These are phyloP conservation scores for Melozone crissalis DNA, from an alignment of 2,113 vertebrate genomes.

Conservation along the genomic window DNA sequence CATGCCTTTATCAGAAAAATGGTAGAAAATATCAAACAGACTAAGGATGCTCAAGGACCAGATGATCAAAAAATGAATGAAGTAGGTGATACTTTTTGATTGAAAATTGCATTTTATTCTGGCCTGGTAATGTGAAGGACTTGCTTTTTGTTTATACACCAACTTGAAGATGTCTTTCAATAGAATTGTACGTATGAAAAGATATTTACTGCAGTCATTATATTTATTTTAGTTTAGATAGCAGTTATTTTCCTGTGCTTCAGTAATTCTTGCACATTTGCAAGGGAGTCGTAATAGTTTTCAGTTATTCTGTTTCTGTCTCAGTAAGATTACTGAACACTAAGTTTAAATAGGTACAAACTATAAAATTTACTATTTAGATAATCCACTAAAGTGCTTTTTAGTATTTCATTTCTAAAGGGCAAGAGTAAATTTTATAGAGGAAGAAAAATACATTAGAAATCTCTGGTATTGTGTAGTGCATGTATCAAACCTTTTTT, in stretches of 20 bases:
- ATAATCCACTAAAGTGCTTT: background rate
- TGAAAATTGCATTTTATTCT: background rate
- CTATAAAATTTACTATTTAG: background rate
- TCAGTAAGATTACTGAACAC: background rate
- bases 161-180: background rate
- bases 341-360: background rate
- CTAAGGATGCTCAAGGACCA: slow-evolving; percentile 93
- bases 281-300: background rate
- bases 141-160: background rate
- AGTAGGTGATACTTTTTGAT: slow-evolving; percentile 73
- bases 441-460: background rate
- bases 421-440: background rate
- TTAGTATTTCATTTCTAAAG: background rate
- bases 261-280: background rate
- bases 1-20: slow-evolving; percentile 99
- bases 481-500: background rate
- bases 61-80: slow-evolving; percentile 95
- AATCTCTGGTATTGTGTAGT: background rate
- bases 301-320: background rate
- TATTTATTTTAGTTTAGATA: background rate
- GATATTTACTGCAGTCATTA: background rate
- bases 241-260: background rate
- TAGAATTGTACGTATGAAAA: background rate
- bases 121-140: background rate
- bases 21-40: slow-evolving; percentile 99